Evolutionary conservation across 1,140 invertebrate genomes (phyloP), one percentile per base, ranked within the genome.

Genomic region (Eufriesea mexicana): DNA sequence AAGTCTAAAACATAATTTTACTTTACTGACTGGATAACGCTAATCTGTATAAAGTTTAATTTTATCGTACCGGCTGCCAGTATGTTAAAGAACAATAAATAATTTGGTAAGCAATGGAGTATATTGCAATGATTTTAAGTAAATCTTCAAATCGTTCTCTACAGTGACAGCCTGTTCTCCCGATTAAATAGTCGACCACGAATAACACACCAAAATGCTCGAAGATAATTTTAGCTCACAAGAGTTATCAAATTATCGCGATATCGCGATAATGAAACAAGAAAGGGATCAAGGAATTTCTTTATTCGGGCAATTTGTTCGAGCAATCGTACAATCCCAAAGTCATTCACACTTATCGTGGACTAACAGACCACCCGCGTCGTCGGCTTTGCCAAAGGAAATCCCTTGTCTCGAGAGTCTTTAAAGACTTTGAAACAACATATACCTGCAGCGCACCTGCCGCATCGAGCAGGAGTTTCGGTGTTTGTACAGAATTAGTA

Each of bases 401-500:
- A 86, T 74, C 84, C 75, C 77, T 25, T 79, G 89, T 83, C 84
- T 82, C 79, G 71, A 91, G 88, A 86, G 86, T 79, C 76, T 86
- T 90, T 87, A 82, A 89, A 87, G 85, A 86, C 86, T 84, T 85
- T 88, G 86, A 89, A 87, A 92, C 89, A 93, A 92, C 89, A 91
- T 89, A 91, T 91, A 92, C 91, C 92, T 92, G 86, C 74, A 51
- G 77, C 79, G 75, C 89, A 91, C 88, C 88, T 89, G 89, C 86
- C 79, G 76, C 72, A 35, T 67, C 62, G 71, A 42, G 83, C 66
- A 81, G 75, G 83, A 85, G 83, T 82, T 71, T 78, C 76, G 72
- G 28, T 92, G 84, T 93, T 93, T 92, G 89, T 84, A 75, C 49
- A 89, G 90, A 93, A 93, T 93, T 92, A 92, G 91, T 92, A 74